Evolutionary conservation across 2,888 invertebrate genomes (phyloP).

Genomic region (Pterostichus niger): DNA sequence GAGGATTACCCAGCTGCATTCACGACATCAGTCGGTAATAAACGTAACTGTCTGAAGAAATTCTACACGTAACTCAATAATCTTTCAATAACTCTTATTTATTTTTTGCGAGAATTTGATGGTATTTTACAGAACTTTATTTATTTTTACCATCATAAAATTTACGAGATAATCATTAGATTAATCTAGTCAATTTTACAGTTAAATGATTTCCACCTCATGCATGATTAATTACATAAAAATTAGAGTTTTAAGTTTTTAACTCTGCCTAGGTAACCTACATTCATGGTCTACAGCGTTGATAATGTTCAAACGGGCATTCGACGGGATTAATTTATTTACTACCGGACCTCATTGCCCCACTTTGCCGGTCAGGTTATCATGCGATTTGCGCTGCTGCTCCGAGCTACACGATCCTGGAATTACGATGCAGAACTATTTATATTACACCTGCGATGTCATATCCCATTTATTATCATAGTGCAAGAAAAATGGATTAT

Average conservation of each 20-base stretch:
- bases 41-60: conserved; percentile 28
- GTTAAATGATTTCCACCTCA: not conserved
- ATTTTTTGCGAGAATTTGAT: not conserved
- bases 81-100: conserved; percentile 29
- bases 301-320: conserved; percentile 38
- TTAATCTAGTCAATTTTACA: not conserved
- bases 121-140: not conserved
- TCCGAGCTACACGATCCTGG: not conserved
- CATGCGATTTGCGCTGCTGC: conserved; percentile 13
- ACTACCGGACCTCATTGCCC: conserved; percentile 26
- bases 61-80: conserved; percentile 30
- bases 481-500: too few relatives aligned
- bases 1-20: conserved; percentile 30
- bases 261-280: not conserved
- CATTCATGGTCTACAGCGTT: not conserved
- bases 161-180: not conserved
- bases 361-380: conserved; percentile 5
- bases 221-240: not conserved
- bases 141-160: not conserved
- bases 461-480: not conserved
- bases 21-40: not conserved
- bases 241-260: not conserved
- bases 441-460: conserved; percentile 16
- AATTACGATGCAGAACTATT: not conserved
- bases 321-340: conserved; percentile 41